Percentiles rank a stretch among this genome's conserved stretches.
phyloP scores from a whole-genome alignment of 1,140 invertebrate genomes.

The Pogonognathellus flavescens region DNA sequence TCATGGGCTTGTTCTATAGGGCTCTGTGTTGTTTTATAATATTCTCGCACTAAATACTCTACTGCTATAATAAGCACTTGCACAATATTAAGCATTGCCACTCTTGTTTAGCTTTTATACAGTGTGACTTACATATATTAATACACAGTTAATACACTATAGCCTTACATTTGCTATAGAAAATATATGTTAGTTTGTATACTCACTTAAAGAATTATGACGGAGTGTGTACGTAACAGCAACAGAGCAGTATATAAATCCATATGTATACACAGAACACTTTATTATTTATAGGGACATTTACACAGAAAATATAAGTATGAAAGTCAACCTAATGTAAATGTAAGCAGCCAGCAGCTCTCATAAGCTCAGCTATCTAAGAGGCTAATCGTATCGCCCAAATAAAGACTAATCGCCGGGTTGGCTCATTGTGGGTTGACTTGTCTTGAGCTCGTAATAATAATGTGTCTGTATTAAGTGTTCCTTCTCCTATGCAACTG shows the following conservation, averaged over 20 bases:
- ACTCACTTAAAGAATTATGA: background rate
- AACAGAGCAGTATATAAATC: background rate
- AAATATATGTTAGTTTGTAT: background rate
- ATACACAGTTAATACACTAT: too few species aligned
- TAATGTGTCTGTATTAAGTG: slow-evolving; percentile 46
- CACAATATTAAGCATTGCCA: too few species aligned
- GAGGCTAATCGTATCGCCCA: slow-evolving; percentile 45
- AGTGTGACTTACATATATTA: too few species aligned
- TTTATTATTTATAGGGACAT: slow-evolving; percentile 48
- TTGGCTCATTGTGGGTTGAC: slow-evolving; percentile 43
- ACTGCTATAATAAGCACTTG: too few species aligned
- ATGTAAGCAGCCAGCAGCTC: slow-evolving; percentile 17
- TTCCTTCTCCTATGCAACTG: slow-evolving; percentile 4
- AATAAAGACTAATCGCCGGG: slow-evolving; percentile 49
- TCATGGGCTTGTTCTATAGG: too few species aligned
- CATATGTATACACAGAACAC: slow-evolving; percentile 5
- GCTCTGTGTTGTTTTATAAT: background rate
- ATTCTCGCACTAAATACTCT: too few species aligned
- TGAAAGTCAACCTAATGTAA: slow-evolving; percentile 32
- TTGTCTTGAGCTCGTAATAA: slow-evolving; percentile 48
- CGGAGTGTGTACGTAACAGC: background rate
- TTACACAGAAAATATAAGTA: slow-evolving; percentile 30
- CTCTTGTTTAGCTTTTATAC: too few species aligned
- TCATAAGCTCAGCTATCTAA: slow-evolving; percentile 40
- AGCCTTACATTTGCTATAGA: background rate